Evolutionary conservation across 2,888 invertebrate genomes (phyloP).

Genomic region (Synanthedon myopaeformis): DNA sequence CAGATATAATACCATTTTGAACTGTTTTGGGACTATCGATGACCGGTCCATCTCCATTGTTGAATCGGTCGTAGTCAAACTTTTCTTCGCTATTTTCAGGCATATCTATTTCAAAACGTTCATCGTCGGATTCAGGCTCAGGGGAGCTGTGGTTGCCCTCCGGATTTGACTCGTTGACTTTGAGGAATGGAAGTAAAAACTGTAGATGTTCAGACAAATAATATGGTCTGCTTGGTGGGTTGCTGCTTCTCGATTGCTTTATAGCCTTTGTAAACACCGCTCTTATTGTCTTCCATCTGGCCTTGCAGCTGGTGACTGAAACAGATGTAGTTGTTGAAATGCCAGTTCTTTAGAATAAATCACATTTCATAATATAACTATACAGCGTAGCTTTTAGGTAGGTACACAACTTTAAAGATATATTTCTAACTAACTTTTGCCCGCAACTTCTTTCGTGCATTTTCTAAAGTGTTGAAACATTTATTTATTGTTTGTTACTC

Average conservation of each 20-base stretch:
- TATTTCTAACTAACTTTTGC: too few species aligned
- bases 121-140: not conserved
- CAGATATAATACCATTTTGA: not conserved
- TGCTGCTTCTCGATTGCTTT: conserved; percentile 14
- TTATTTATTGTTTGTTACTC: too few species aligned
- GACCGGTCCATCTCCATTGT: not conserved
- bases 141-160: not conserved
- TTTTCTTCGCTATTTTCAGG: not conserved
- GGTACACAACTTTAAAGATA: too few species aligned
- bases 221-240: conserved; percentile 16
- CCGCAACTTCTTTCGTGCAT: too few species aligned
- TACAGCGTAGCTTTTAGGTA: too few species aligned
- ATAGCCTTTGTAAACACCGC: conserved; percentile 20
- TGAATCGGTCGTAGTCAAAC: not conserved
- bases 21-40: not conserved
- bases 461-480: too few species aligned
- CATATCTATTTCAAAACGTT: not conserved
- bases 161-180: conserved; percentile 2
- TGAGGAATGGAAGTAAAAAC: conserved; percentile 16
- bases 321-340: conserved; percentile 4
- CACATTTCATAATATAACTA: too few species aligned
- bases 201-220: conserved; percentile 18
- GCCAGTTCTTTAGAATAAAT: too few species aligned
- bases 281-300: conserved; percentile 22
- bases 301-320: conserved; percentile 21